Percentiles rank a stretch among this genome's conserved stretches.
Evolutionary conservation across 2,888 invertebrate genomes (phyloP).

Genomic region (Acronicta leporina): DNA sequence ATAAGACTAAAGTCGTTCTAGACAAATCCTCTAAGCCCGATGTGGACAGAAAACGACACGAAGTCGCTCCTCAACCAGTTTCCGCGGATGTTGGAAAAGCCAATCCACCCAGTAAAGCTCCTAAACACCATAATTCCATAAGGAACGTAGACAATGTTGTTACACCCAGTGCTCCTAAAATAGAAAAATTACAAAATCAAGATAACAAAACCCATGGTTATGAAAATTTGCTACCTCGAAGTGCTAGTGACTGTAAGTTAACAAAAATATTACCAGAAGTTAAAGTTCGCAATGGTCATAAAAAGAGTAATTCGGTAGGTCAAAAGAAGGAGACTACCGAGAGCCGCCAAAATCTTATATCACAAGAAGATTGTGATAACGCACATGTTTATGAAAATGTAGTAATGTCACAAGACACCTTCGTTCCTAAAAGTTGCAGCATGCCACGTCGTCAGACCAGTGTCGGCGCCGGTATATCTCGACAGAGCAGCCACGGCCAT

Average conservation of each 20-base stretch:
- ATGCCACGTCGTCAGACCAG: conserved; percentile 83
- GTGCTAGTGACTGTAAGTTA: conserved; percentile 83
- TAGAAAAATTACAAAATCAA: conserved; percentile 66
- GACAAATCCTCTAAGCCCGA: conserved; percentile 89
- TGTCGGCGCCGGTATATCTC: conserved; percentile 71
- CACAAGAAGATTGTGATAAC: conserved; percentile 78
- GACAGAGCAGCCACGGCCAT: conserved; percentile 82
- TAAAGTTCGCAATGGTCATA: conserved; percentile 75
- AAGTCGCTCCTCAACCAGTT: conserved; percentile 64
- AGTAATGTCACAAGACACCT: conserved; percentile 70
- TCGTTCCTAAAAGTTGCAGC: conserved; percentile 82
- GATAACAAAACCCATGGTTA: conserved; percentile 74
- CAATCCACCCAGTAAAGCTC: conserved; percentile 69
- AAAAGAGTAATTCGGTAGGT: conserved; percentile 85
- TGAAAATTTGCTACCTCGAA: conserved; percentile 81
- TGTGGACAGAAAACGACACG: conserved; percentile 79
- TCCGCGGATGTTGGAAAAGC: conserved; percentile 71
- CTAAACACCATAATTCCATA: conserved; percentile 74
- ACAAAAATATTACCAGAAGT: conserved; percentile 74
- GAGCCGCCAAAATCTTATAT: conserved; percentile 84
- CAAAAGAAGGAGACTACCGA: conserved; percentile 83
- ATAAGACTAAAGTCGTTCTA: conserved; percentile 90
- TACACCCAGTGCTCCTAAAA: conserved; percentile 62
- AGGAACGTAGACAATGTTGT: conserved; percentile 61
- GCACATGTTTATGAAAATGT: conserved; percentile 86